Percentiles rank a stretch among this genome's conserved stretches.
phyloP scores from a whole-genome alignment of 2,888 invertebrate species.

The Trilocha varians region DNA sequence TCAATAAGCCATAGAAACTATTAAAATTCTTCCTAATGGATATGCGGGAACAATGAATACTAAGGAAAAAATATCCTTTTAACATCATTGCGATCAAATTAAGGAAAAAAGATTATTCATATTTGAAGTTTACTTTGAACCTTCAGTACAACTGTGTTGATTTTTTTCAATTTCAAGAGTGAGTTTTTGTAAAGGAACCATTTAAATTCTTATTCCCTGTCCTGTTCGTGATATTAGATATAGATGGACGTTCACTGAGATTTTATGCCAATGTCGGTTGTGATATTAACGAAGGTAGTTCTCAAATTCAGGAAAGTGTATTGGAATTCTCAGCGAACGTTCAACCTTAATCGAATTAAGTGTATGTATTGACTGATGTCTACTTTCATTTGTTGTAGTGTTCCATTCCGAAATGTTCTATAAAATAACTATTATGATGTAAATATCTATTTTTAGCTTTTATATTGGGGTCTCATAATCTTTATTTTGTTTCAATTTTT shows the following conservation, averaged over 20 bases:
- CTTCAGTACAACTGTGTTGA: no score
- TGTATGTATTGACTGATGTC: slow-evolving; percentile 31
- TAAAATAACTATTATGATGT: slow-evolving; percentile 43
- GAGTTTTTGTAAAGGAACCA: not conserved
- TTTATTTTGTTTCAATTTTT: not conserved
- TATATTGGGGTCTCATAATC: slow-evolving; percentile 5
- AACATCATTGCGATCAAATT: no score
- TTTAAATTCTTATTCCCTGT: not conserved
- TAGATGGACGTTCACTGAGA: not conserved
- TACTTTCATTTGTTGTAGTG: slow-evolving; percentile 18
- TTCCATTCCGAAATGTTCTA: slow-evolving; percentile 45
- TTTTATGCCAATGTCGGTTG: not conserved
- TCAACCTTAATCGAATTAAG: slow-evolving; percentile 16
- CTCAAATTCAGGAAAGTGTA: no score
- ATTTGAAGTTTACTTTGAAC: no score
- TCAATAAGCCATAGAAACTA: no score
- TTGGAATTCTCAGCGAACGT: not conserved
- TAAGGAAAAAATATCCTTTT: no score
- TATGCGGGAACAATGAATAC: no score
- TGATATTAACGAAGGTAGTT: no score
- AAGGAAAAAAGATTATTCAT: no score
- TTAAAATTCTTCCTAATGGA: no score
- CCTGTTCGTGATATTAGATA: not conserved
- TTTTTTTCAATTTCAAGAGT: no score
- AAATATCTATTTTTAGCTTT: slow-evolving; percentile 61